Evolutionary conservation across 2,113 vertebrate species (phyloP).

Genomic region (Conger conger): DNA sequence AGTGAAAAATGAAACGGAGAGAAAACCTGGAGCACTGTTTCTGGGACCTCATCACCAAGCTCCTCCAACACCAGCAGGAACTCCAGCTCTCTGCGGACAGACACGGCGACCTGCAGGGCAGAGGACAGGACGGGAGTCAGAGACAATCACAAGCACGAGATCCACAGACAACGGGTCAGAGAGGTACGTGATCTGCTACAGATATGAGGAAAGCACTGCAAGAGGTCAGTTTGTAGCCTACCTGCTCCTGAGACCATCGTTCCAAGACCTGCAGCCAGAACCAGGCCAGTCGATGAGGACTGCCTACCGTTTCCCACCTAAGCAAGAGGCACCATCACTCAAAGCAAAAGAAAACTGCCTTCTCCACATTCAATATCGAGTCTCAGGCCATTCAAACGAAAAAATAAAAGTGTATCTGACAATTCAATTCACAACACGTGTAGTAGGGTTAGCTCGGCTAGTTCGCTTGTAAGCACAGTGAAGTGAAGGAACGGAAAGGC

Average conservation of each 20-base stretch:
- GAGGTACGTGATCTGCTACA: neutral
- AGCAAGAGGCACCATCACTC: neutral
- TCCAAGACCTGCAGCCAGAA: conserved; percentile 89
- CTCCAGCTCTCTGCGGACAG: conserved; percentile 76
- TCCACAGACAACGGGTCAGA: neutral
- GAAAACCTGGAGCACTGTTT: conserved; percentile 73
- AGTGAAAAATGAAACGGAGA: neutral
- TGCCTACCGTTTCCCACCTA: conserved; percentile 72
- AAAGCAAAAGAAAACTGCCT: too few relatives aligned
- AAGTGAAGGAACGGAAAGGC: too few relatives aligned
- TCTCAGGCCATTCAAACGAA: too few relatives aligned
- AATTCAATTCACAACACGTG: too few relatives aligned
- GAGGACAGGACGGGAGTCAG: neutral
- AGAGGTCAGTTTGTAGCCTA: conserved; percentile 46
- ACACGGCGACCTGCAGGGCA: conserved; percentile 55
- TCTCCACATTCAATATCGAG: too few relatives aligned
- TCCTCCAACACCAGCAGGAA: conserved; percentile 88
- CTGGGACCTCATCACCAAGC: conserved; percentile 72
- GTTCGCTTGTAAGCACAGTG: too few relatives aligned
- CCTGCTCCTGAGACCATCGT: conserved; percentile 78
- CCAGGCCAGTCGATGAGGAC: conserved; percentile 84
- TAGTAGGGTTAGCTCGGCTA: too few relatives aligned
- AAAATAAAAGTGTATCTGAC: too few relatives aligned
- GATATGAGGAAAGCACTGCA: neutral
- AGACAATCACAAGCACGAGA: neutral